A percentile compares a stretch with the other conserved stretches of the same genome.
phyloP scores from a whole-genome alignment of 2,797 vertebrate species.

The Cryptoblepharus egeriae region DNA sequence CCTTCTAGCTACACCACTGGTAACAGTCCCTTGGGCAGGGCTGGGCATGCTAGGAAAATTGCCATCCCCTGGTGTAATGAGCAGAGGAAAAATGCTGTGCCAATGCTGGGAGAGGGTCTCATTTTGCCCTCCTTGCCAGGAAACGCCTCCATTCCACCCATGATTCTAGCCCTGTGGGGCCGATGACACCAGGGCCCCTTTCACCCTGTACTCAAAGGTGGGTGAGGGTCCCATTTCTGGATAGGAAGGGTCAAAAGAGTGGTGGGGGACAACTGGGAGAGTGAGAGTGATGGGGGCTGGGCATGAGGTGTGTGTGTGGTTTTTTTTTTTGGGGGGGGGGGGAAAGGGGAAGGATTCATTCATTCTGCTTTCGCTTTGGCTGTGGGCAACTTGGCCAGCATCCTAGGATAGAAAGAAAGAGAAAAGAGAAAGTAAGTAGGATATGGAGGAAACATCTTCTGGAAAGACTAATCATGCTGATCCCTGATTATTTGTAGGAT shows the following conservation, averaged over 20 bases:
- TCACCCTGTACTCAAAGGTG: background rate
- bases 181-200: background rate
- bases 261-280: background rate
- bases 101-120: background rate
- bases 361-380: constrained; percentile 65
- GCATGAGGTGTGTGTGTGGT: background rate
- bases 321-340: too few species aligned
- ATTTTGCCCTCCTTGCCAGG: background rate
- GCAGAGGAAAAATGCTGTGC: background rate
- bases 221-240: background rate
- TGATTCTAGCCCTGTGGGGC: too few species aligned
- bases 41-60: background rate
- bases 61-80: background rate
- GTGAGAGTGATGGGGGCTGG: background rate
- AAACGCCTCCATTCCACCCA: too few species aligned
- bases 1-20: too few species aligned
- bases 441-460: too few species aligned
- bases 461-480: background rate
- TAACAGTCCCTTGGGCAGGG: too few species aligned
- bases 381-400: constrained; percentile 75
- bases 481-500: too few species aligned
- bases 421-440: background rate
- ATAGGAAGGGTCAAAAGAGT: background rate
- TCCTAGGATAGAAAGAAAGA: constrained; percentile 51
- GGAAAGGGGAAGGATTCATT: constrained; percentile 18